Conservation (phyloP, 1,140 invertebrate species). For the Homalodisca vitripennis region DNA sequence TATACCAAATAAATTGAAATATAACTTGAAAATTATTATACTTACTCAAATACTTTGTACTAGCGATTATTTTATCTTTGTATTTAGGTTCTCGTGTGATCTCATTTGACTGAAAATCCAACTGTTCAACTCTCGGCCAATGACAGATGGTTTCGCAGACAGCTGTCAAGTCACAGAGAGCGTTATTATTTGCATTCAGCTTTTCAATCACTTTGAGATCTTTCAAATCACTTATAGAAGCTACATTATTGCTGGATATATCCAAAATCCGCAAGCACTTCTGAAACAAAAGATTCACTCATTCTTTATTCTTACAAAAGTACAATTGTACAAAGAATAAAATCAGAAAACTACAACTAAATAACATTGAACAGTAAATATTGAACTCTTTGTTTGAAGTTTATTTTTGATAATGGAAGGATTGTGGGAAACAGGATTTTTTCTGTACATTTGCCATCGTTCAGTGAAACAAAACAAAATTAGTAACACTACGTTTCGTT, state of each 20-base stretch:
- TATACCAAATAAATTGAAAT: too few species aligned
- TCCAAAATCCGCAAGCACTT: slow-evolving; percentile 51
- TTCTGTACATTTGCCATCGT: too few species aligned
- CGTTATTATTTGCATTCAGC: slow-evolving; percentile 53
- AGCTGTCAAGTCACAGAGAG: slow-evolving; percentile 50
- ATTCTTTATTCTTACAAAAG: too few species aligned
- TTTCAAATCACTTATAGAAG: slow-evolving; percentile 47
- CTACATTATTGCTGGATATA: slow-evolving; percentile 53
- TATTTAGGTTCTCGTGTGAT: slow-evolving; percentile 59
- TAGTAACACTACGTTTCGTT: too few species aligned
- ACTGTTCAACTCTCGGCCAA: slow-evolving; percentile 53
- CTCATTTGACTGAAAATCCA: slow-evolving; percentile 60
- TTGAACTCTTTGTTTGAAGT: too few species aligned
- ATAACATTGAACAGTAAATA: too few species aligned
- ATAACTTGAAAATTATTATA: neutral
- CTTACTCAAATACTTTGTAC: slow-evolving; percentile 15
- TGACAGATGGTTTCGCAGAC: slow-evolving; percentile 53
- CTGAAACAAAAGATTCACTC: too few species aligned
- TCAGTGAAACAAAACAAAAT: too few species aligned
- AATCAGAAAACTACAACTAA: too few species aligned
- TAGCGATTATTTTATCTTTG: slow-evolving; percentile 49
- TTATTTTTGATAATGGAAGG: too few species aligned
- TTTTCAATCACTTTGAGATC: slow-evolving; percentile 48
- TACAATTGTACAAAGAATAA: too few species aligned
- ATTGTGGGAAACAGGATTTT: too few species aligned